These are phyloP conservation scores for Actinopyga echinites DNA, from an alignment of 53 echinoderm and acorn worm species.

Conservation along the genomic window DNA sequence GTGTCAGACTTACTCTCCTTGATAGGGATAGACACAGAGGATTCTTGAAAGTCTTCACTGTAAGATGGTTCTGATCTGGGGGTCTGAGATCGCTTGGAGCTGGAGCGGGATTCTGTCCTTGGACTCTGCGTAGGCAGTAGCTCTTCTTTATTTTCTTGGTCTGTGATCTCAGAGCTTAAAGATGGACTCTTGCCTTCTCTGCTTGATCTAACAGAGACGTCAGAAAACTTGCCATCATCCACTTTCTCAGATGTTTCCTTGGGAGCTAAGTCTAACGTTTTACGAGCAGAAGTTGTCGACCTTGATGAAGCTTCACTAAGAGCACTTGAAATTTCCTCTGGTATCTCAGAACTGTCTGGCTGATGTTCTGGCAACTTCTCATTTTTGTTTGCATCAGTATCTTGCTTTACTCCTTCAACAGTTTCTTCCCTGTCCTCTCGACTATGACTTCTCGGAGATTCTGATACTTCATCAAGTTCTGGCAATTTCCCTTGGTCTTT, in stretches of 20 bases:
- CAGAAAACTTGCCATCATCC: slow-evolving; percentile 14
- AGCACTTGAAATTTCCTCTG: slow-evolving; percentile 72
- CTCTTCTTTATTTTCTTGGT: neutral
- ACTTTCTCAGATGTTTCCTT: slow-evolving; percentile 2
- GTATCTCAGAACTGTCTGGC: slow-evolving; percentile 66
- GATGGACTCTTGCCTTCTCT: neutral
- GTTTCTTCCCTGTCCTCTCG: neutral
- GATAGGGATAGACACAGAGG: slow-evolving; percentile 56
- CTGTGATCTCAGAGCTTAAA: neutral
- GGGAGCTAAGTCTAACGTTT: slow-evolving; percentile 2
- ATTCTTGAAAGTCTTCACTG: slow-evolving; percentile 76
- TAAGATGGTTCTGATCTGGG: slow-evolving; percentile 68
- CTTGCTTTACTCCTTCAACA: neutral
- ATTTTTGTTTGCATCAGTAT: neutral
- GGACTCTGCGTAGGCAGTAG: slow-evolving; percentile 23
- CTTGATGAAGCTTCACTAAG: slow-evolving; percentile 66
- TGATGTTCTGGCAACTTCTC: slow-evolving; percentile 45
- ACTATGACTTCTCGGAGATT: neutral
- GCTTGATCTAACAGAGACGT: slow-evolving; percentile 21
- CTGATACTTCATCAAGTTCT: neutral
- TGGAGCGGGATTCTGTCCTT: slow-evolving; percentile 41
- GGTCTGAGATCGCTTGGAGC: slow-evolving; percentile 60
- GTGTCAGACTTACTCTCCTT: slow-evolving; percentile 72
- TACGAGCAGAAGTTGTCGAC: slow-evolving; percentile 18
- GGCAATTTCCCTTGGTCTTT: neutral